Base-by-base conservation (phyloP, 2,888 invertebrate species). In the Conomelus anceps region DNA sequence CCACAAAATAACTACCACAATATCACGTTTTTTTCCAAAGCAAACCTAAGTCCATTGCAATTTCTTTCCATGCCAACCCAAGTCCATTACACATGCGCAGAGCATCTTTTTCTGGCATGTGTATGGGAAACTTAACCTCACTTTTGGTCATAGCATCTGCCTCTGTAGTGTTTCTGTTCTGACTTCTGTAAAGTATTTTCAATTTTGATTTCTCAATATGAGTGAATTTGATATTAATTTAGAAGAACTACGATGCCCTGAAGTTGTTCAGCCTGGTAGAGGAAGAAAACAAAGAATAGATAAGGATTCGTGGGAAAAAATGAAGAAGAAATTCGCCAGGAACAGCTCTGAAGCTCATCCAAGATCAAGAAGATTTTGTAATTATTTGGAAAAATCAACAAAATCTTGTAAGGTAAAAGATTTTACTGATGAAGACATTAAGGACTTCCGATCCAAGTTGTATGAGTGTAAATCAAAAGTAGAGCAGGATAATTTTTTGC, bases 401-500 rank as follows among this genome's bases (percentile, higher is more conserved):
- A 87, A 87, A 26, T 23, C 87, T 9, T 87, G 87, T 26, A 87
- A 87, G 87, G 23, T 87, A 24, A 87, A 23, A 24, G 23, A 23
- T 87, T 24, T 87, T 22, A 24, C 23, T 17, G 17, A 24, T 20
- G 87, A 87, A 24, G 87, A 87, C 87, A 87, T 87, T 24, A 22
- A 24, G 1, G 87, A 87, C 26, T 87, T 87, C 26, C 26, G 4
- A 24, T 23, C 23, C 11, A 87, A 87, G 26, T 23, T 87, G 22
- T 87, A 24, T 24, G 26, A 87, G 87, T 87, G n/a, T 87, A 87
- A 87, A 87, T 23, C 24, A 23, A 87, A 87, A 26, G 26, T 87
- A 17, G 87, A 87, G 26, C 87, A 87, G 24, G 87, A 87, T 87
- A 87, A 87, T 22, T 87, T 87, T 22, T 87, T 87, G 87, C 23